Evolutionary conservation across 2,797 vertebrate genomes (phyloP), one percentile per base, ranked within the genome.

Genomic region (Staurois parvus): DNA sequence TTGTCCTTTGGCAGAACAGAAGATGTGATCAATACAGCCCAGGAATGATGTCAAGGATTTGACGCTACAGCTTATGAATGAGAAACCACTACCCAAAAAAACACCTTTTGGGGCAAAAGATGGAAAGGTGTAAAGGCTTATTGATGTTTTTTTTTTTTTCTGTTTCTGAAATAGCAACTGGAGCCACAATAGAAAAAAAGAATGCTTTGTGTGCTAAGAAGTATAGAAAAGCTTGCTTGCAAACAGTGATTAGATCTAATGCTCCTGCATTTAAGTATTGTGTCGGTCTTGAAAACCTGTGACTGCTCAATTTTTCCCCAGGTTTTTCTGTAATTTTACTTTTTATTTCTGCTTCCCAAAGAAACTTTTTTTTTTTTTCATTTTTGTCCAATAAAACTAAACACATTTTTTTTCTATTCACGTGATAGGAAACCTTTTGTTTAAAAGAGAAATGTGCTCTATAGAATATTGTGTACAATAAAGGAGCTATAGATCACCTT

Each of bases 31-130:
- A 95, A 98, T 98, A 97, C 96, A 94, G 97, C 95, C 96, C 92
- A 89, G 93, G 96, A 96, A 97, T 97, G 96, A 96, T 98, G 97
- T 97, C 96, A 96, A 97, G 97, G 96, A 98, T 99, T 99, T 98
- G 96, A 97, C 96, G 96, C 96, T 93, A 93, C 94, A 95, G 96
- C 96, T 97, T 97, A 97, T 96, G 96, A 98, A 98, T 98, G 96
- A 98, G 96, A 98, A 97, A 97, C 97, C 95, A 90, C 90, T 90
- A 91, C 89, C 88, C 89, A 91, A 93, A 95, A 59, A 56, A 59
- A 94, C 95, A 95, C 95, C 95, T 96, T 96, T 92, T 94, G 95
- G 95, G 95, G 94, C 91, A 92, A 95, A 81, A 96, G 96, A 96
- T 96, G 96, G 96, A 98, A 97, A 96, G 95, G 95, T 96, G 94